A percentile compares a stretch with the other conserved stretches of the same genome.
These are phyloP conservation scores for Festucalex cinctus DNA, from an alignment of 2,113 vertebrate genomes.

Conservation along the genomic window DNA sequence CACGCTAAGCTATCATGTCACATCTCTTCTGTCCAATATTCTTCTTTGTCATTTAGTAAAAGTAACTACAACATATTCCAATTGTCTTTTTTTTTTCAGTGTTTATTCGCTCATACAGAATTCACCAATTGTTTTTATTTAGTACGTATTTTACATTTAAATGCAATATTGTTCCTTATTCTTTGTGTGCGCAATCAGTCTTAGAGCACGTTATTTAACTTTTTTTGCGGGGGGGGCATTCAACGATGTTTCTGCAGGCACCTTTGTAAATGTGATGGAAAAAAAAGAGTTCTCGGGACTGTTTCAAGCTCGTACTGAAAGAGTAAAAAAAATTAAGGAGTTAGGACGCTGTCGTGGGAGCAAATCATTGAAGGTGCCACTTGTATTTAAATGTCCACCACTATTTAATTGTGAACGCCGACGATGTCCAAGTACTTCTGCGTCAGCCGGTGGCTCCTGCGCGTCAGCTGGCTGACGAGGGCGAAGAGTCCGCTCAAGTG, in stretches of 20 bases:
- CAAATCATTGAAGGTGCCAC: too few species aligned
- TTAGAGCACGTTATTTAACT: too few species aligned
- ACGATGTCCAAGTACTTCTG: constrained; percentile 83
- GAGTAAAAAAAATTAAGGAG: too few species aligned
- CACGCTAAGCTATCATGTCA: constrained; percentile 67
- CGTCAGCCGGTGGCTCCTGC: constrained; percentile 76
- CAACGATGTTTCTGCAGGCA: too few species aligned
- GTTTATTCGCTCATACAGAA: background rate
- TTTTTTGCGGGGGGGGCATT: too few species aligned
- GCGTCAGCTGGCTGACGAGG: constrained; percentile 78
- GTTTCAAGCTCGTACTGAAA: too few species aligned
- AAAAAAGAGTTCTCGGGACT: too few species aligned
- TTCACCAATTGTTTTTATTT: background rate
- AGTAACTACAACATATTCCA: background rate
- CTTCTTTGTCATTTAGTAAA: constrained; percentile 47
- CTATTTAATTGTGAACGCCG: constrained; percentile 58
- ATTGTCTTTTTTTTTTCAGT: background rate
- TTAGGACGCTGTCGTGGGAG: too few species aligned
- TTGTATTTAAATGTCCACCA: background rate
- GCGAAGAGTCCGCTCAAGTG: constrained; percentile 81
- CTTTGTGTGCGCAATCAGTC: too few species aligned
- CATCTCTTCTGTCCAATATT: constrained; percentile 29
- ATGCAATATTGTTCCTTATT: too few species aligned
- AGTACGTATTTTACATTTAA: too few species aligned
- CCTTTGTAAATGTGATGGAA: too few species aligned